Base-by-base conservation (phyloP, 2,113 vertebrate species). In the Hemiprocne comata region DNA sequence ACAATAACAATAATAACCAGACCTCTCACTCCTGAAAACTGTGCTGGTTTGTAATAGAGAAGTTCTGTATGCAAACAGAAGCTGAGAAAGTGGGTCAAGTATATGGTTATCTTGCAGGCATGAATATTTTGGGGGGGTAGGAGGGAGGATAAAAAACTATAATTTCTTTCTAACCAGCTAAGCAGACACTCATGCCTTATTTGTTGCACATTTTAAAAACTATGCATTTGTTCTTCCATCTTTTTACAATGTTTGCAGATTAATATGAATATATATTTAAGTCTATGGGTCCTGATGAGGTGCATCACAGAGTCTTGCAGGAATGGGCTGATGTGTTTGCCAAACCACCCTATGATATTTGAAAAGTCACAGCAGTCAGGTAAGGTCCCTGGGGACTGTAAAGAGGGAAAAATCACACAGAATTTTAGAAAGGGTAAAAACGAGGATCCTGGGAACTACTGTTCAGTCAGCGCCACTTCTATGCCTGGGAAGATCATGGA, bases 31-130 rank as follows among this genome's bases (percentile, higher is more conserved):
- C 50, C 17, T 54, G 40, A 74, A 92, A 91, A 87, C 11, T 46
- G 31, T 46, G 88, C 46, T 78, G 20, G 25, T 74, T 73, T 76
- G 33, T 62, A 29, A 69, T 33, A 88, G 33, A 80, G 38, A 93
- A 92, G 62, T 80, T 91, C 65, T 75, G 7, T 34, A 50, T 81
- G n/a, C 69, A 84, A 29, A 42, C 34, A 72, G 50, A 90, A 83
- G 50, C 53, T 75, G 60, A 40, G 75, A 58, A 95, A 81, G 13
- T 76, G 11, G 19, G 50, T 95, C 61, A 95, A 86, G 48, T 12
- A 90, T 9, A 23, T 38, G 53, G 61, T 57, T 70, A 29, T 4
- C 23, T 65, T 84, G n/a, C 7, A 91, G 46, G 60, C 3, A 38
- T 65, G 50, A 60, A 33, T 57, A 10, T 42, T 7, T 44, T 25